phyloP scores from a whole-genome alignment of 2,797 vertebrate genomes.

The Enteromius treurensis region DNA sequence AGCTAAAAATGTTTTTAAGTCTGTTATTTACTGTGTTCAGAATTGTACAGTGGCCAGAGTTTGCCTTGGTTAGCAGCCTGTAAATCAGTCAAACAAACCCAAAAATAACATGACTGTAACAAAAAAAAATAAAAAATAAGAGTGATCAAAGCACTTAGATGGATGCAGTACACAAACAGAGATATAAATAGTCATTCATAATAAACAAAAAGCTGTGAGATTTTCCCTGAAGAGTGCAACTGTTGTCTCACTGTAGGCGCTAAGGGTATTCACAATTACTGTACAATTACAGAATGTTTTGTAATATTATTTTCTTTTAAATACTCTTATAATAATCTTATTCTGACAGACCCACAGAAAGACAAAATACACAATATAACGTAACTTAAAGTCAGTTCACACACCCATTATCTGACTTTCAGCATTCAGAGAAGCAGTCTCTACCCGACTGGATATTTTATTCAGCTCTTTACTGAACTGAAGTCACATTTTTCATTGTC shows the following conservation, averaged over 20 bases:
- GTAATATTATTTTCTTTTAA: neutral
- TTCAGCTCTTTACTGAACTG: slow-evolving; percentile 14
- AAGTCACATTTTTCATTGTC: slow-evolving; percentile 21
- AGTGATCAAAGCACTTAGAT: neutral
- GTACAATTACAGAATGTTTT: neutral
- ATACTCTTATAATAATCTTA: too few species aligned
- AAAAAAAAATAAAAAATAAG: neutral
- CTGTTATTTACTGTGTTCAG: neutral
- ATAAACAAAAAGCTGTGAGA: neutral
- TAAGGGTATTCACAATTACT: neutral
- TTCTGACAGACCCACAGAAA: neutral
- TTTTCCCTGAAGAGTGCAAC: neutral
- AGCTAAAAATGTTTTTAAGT: too few species aligned
- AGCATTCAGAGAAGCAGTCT: neutral
- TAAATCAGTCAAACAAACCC: slow-evolving; percentile 39
- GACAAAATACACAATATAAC: neutral
- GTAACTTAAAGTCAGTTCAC: slow-evolving; percentile 1
- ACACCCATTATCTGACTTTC: slow-evolving; percentile 38
- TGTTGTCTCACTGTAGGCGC: neutral
- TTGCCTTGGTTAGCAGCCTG: slow-evolving; percentile 6
- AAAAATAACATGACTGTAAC: slow-evolving; percentile 31
- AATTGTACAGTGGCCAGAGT: slow-evolving; percentile 2
- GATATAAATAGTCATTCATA: neutral
- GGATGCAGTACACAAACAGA: neutral
- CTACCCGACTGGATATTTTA: neutral